phyloP scores from a whole-genome alignment of 2,113 vertebrate species.

The Ranitomeya imitator region DNA sequence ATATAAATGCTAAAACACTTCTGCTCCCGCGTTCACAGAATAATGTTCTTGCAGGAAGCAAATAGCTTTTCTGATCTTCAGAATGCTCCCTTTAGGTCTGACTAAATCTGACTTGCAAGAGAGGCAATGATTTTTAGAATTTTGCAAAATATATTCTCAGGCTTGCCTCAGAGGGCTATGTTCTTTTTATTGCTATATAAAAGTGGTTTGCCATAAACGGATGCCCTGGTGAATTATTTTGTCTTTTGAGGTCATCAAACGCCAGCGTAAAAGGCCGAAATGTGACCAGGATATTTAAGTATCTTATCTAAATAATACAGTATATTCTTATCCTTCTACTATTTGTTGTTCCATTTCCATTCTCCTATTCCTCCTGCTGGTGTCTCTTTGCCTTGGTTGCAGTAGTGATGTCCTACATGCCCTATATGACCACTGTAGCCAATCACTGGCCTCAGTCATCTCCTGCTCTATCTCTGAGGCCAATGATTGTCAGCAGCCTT shows the following conservation, averaged over 20 bases:
- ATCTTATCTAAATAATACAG: background rate
- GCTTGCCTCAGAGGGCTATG: background rate
- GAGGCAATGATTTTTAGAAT: background rate
- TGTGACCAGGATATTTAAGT: slow-evolving; percentile 1
- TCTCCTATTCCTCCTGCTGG: too few species aligned
- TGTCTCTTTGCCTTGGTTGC: too few species aligned
- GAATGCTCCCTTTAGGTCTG: slow-evolving; percentile 13
- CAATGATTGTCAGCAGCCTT: too few species aligned
- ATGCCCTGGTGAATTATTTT: slow-evolving; percentile 6
- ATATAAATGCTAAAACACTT: slow-evolving; percentile 9
- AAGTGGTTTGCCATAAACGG: background rate
- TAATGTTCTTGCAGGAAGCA: background rate
- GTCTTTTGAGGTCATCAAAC: slow-evolving; percentile 16
- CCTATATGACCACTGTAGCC: too few species aligned
- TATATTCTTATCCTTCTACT: too few species aligned
- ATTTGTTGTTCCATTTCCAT: too few species aligned
- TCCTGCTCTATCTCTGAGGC: too few species aligned
- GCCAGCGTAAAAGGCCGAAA: background rate
- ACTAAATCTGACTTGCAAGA: slow-evolving; percentile 18
- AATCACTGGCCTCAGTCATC: too few species aligned
- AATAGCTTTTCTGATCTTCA: slow-evolving; percentile 35
- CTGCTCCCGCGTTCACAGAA: background rate
- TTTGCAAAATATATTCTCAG: slow-evolving; percentile 1
- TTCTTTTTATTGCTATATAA: slow-evolving; percentile 23
- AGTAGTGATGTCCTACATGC: too few species aligned